Evolutionary conservation across 2,888 invertebrate species (phyloP).

Genomic region (Drosophila nr. perissopoda): DNA sequence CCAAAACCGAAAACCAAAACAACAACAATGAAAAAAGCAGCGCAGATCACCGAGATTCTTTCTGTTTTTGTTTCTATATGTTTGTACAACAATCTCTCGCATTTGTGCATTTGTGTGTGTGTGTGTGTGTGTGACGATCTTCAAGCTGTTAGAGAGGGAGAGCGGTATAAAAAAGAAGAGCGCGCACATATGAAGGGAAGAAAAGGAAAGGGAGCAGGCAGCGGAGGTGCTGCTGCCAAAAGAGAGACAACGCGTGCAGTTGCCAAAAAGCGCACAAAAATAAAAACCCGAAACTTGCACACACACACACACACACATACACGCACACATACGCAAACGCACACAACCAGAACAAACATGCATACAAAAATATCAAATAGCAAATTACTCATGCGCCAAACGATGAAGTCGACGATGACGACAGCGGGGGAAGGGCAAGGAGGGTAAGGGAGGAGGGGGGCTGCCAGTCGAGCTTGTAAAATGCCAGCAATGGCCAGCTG

Average conservation of each 20-base stretch:
- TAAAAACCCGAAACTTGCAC: slow-evolving; percentile 59
- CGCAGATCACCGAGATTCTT: slow-evolving; percentile 57
- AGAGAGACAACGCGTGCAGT: slow-evolving; percentile 52
- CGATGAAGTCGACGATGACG: slow-evolving; percentile 35
- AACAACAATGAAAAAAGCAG: slow-evolving; percentile 40
- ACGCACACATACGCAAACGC: slow-evolving; percentile 20
- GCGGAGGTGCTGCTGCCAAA: neutral
- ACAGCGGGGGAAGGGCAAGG: neutral
- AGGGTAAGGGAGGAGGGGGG: neutral
- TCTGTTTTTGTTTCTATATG: slow-evolving; percentile 14
- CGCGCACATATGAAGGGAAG: neutral
- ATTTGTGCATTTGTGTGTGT: neutral
- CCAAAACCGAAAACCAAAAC: slow-evolving; percentile 53
- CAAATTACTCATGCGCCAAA: slow-evolving; percentile 78
- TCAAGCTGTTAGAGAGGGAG: slow-evolving; percentile 46
- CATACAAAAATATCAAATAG: slow-evolving; percentile 75
- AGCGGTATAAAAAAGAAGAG: slow-evolving; percentile 7
- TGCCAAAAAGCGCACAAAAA: slow-evolving; percentile 59
- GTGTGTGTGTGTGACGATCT: slow-evolving; percentile 20
- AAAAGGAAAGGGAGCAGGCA: neutral
- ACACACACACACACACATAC: slow-evolving; percentile 26
- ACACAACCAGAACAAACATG: slow-evolving; percentile 22
- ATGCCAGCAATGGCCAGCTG: slow-evolving; percentile 1
- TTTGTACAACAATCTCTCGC: slow-evolving; percentile 15
- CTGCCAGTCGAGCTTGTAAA: slow-evolving; percentile 16